A percentile compares a stretch with the other conserved stretches of the same genome.
Evolutionary conservation across 35 echinoderm and acorn worm species (phyloP).

Genomic region (Lytechinus variegatus): DNA sequence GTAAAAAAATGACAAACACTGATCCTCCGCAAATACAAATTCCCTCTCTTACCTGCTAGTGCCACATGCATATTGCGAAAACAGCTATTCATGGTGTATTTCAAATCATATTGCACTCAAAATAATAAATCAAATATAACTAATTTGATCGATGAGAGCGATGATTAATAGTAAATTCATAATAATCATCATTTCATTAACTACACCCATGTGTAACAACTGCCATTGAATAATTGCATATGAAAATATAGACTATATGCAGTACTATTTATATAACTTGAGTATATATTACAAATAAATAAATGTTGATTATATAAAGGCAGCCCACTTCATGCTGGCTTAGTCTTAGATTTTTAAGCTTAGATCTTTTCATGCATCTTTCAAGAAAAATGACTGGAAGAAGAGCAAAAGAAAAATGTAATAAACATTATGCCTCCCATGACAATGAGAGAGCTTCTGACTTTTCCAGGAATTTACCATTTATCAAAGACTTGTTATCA

Average conservation of each 20-base stretch:
- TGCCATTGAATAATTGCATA: background rate
- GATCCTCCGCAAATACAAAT: too few relatives aligned
- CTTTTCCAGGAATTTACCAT: background rate
- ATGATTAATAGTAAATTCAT: background rate
- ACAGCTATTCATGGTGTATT: background rate
- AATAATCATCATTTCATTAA: background rate
- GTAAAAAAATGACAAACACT: too few relatives aligned
- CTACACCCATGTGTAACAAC: background rate
- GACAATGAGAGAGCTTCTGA: background rate
- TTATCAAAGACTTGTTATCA: background rate
- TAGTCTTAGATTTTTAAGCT: too few relatives aligned
- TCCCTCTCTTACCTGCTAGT: background rate
- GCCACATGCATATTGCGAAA: background rate
- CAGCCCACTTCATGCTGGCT: background rate
- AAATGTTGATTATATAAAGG: background rate
- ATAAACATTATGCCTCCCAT: background rate
- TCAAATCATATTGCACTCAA: background rate
- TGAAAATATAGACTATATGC: background rate
- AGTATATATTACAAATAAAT: constrained; percentile 21
- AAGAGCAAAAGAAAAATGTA: too few relatives aligned
- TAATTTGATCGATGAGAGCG: background rate
- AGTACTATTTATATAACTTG: background rate
- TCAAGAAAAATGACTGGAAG: too few relatives aligned
- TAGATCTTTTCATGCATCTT: too few relatives aligned
- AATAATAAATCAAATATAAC: background rate